phyloP scores from a whole-genome alignment of 1,140 invertebrate genomes.

The Drosophila ercepeae region DNA sequence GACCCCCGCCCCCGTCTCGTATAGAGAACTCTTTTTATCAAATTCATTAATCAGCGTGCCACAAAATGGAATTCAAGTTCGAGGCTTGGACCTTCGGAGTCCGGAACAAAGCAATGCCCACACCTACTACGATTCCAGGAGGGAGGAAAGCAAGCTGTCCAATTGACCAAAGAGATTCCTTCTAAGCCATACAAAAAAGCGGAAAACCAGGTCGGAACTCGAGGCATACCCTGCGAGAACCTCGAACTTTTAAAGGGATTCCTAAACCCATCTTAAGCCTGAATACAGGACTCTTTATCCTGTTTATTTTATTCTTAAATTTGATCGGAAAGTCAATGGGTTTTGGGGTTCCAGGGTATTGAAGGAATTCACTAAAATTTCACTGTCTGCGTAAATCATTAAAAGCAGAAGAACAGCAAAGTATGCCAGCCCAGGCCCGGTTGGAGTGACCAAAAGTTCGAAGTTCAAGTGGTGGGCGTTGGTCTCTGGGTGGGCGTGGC shows the following conservation, averaged over 20 bases:
- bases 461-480: conserved; percentile 46
- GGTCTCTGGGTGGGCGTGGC: conserved; percentile 22
- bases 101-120: background rate
- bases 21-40: conserved; percentile 64
- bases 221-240: background rate
- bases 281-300: background rate
- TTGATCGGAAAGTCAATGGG: background rate
- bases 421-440: background rate
- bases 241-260: background rate
- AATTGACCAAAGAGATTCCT: conserved; percentile 57
- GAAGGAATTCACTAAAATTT: conserved; percentile 8
- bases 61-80: conserved; percentile 47
- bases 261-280: too few species aligned
- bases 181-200: conserved; percentile 3
- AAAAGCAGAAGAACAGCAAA: conserved; percentile 47
- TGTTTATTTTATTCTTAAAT: background rate
- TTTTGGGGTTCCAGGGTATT: background rate
- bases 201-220: background rate
- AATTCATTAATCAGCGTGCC: conserved; percentile 71
- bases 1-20: too few species aligned
- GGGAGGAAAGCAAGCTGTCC: conserved; percentile 13
- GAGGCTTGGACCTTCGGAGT: conserved; percentile 11
- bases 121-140: background rate
- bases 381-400: conserved; percentile 65
- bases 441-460: conserved; percentile 9